Percentiles rank a stretch among this genome's conserved stretches.
Conservation (phyloP, 2,888 invertebrate species). For the Drosophila fungiperda region DNA sequence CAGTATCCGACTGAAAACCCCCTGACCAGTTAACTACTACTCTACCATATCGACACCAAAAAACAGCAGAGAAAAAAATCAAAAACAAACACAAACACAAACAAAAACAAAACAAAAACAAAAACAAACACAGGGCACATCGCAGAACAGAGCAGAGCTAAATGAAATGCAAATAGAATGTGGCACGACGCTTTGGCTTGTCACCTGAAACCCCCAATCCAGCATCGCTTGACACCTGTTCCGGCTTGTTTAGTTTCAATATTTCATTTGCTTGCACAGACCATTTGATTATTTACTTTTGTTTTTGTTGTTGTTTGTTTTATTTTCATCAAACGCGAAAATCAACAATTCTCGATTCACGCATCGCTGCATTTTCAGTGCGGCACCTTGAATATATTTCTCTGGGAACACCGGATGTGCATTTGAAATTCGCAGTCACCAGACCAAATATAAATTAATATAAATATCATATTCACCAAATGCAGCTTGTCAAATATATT, state of each 20-base stretch:
- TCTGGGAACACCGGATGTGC: slow-evolving; percentile 65
- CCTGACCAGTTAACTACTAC: not conserved
- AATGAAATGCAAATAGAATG: slow-evolving; percentile 78
- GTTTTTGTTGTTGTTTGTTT: slow-evolving; percentile 24
- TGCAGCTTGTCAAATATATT: slow-evolving; percentile 42
- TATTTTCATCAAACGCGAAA: slow-evolving; percentile 38
- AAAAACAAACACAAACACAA: slow-evolving; percentile 12
- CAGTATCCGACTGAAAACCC: slow-evolving; percentile 11
- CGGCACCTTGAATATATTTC: slow-evolving; percentile 21
- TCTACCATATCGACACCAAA: not conserved
- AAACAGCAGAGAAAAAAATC: slow-evolving; percentile 16
- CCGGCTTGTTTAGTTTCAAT: slow-evolving; percentile 77
- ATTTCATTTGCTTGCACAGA: slow-evolving; percentile 77
- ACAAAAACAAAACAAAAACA: slow-evolving; percentile 6
- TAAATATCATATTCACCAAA: slow-evolving; percentile 72
- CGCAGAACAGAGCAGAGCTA: slow-evolving; percentile 30
- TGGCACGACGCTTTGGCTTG: slow-evolving; percentile 51
- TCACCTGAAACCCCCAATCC: slow-evolving; percentile 53
- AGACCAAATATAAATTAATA: slow-evolving; percentile 69
- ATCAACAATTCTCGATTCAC: slow-evolving; percentile 51
- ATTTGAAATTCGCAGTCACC: slow-evolving; percentile 37
- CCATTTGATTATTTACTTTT: slow-evolving; percentile 70
- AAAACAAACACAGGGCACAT: not conserved
- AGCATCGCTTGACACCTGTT: slow-evolving; percentile 69
- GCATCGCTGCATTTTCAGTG: slow-evolving; percentile 58